Base-by-base conservation (phyloP, 2,113 vertebrate species). In the Psophia crepitans region DNA sequence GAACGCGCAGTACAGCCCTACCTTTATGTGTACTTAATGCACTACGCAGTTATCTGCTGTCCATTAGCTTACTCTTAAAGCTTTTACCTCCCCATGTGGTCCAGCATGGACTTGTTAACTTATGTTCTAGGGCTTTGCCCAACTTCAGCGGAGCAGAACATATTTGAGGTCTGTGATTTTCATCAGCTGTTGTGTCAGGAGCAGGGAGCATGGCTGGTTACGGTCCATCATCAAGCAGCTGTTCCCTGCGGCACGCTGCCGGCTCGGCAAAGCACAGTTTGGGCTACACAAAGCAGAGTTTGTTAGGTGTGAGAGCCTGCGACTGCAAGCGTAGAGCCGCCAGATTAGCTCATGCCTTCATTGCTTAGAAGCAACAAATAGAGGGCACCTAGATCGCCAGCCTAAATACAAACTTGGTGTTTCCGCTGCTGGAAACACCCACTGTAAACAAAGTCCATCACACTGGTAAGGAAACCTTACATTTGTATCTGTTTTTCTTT, bases 261-360 rank as follows among this genome's bases (percentile, higher is more conserved):
- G 6, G 66, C 63, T 30, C 8, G 33, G 81, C 39, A 64, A 76
- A 90, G 75, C 63, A 27, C 32, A 39, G 60, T 68, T 70, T 71
- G 54, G 37, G 56, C 74, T 66, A 27, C 54, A 96, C 78, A 83
- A 94, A 97, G 93, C 54, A 23, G 60, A 78, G 66, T 78, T 80
- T 96, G 93, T 94, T 87, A 92, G 84, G 77, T 87, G 35, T 39
- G 56, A 96, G 70, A 35, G 60, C 41, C 49, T 48, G 51, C 2
- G 6, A 88, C 64, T 63, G 58, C 48, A 33, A 70, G 43, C 4
- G 27, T 8, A 68, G 61, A 83, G 79, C 73, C 92, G 87, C 96
- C 95, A 96, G 91, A 87, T 94, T 43, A 83, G 84, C 60, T 94
- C 65, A 79, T 41, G 63, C 81, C 74, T 86, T 91, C 71, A 94